phyloP scores from a whole-genome alignment of 1,140 invertebrate genomes.

The Drosophila erecta region DNA sequence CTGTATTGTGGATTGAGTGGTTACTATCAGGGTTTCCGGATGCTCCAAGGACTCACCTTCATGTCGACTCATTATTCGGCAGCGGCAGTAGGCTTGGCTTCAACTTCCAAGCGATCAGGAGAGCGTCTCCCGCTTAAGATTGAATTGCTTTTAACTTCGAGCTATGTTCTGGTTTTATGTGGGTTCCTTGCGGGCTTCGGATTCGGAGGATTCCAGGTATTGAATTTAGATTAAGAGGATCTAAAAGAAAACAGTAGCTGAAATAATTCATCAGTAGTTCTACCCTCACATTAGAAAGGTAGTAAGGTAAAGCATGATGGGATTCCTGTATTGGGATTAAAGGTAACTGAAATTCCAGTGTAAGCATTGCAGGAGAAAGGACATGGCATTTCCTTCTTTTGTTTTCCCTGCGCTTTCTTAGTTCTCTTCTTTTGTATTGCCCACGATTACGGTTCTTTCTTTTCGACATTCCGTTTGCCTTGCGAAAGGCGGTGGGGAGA shows the following conservation, averaged over 20 bases:
- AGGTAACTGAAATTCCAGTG: background rate
- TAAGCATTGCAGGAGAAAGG: background rate
- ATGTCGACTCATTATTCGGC: slow-evolving; percentile 84
- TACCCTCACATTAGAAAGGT: no score
- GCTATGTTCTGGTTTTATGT: slow-evolving; percentile 11
- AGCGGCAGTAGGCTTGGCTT: slow-evolving; percentile 50
- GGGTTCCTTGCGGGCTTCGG: slow-evolving; percentile 27
- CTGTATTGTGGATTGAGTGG: slow-evolving; percentile 82
- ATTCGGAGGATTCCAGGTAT: slow-evolving; percentile 11
- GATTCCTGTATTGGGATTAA: background rate
- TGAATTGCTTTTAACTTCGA: slow-evolving; percentile 23
- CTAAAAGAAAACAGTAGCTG: slow-evolving; percentile 6
- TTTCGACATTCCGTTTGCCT: slow-evolving; percentile 52
- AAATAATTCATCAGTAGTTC: background rate
- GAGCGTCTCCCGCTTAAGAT: slow-evolving; percentile 49
- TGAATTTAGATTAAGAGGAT: slow-evolving; percentile 13
- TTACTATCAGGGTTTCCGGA: background rate
- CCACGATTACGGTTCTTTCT: slow-evolving; percentile 76
- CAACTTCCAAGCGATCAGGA: slow-evolving; percentile 50
- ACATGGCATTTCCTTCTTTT: slow-evolving; percentile 22
- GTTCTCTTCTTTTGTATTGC: slow-evolving; percentile 23
- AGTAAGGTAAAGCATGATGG: background rate
- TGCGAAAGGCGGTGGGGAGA: slow-evolving; percentile 60
- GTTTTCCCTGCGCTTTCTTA: slow-evolving; percentile 36
- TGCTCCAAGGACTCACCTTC: slow-evolving; percentile 58